Percentiles rank a stretch among this genome's conserved stretches.
Conservation (phyloP, 2,797 vertebrate species). For the Coregonus suidteri region DNA sequence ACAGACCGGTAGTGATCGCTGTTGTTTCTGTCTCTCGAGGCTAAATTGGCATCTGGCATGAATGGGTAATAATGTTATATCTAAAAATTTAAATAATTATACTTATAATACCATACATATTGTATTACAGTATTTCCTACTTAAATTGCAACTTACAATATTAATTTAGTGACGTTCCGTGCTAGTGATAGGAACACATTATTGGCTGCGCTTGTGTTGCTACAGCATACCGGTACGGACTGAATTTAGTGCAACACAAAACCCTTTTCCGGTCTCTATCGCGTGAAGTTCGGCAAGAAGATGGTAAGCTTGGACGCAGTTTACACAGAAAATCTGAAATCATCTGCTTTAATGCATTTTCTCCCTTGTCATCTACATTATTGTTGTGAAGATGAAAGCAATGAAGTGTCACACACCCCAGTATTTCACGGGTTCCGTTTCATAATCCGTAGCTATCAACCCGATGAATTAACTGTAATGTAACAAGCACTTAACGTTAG, state of each 20-base stretch:
- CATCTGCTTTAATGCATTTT: conserved; percentile 39
- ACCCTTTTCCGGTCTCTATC: conserved; percentile 44
- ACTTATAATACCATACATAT: not conserved
- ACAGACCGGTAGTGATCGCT: not conserved
- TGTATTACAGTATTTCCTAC: not conserved
- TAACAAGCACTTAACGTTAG: not conserved
- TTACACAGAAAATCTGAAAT: conserved; percentile 13
- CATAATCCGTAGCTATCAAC: not conserved
- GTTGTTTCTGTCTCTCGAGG: not conserved
- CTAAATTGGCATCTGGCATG: not conserved
- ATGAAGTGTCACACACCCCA: not conserved
- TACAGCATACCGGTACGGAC: not conserved
- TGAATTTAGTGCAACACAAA: conserved; percentile 45
- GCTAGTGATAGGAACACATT: not conserved
- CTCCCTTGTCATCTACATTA: not conserved
- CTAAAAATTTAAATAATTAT: not conserved
- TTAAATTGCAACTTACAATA: not conserved
- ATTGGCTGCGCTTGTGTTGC: not conserved
- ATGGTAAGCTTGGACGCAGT: conserved; percentile 48
- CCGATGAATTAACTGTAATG: not conserved
- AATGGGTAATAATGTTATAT: not conserved
- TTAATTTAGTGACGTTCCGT: not conserved
- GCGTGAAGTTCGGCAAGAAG: conserved; percentile 45
- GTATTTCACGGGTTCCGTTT: not conserved
- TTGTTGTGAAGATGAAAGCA: not conserved